A percentile compares a stretch with the other conserved stretches of the same genome.
These are phyloP conservation scores for Helicoverpa assulta DNA, from an alignment of 2,888 invertebrate species.

Conservation along the genomic window DNA sequence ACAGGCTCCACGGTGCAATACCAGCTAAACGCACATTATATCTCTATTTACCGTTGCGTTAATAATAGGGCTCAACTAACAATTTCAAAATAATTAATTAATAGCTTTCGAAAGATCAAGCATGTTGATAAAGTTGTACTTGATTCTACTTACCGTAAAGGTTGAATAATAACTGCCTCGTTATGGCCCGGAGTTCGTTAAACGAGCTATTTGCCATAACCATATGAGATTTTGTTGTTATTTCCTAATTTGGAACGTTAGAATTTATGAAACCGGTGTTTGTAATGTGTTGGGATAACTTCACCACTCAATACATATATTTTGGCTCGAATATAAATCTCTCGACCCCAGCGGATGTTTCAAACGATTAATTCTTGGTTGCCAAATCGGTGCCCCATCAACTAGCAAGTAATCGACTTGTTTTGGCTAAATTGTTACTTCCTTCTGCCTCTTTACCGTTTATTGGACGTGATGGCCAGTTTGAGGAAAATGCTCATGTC, in stretches of 20 bases:
- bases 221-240: slow-evolving; percentile 42
- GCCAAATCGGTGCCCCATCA: slow-evolving; percentile 67
- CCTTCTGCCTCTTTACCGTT: slow-evolving; percentile 41
- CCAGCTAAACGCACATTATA: slow-evolving; percentile 71
- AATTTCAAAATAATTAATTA: slow-evolving; percentile 81
- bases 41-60: slow-evolving; percentile 77
- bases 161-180: slow-evolving; percentile 51
- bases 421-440: slow-evolving; percentile 70
- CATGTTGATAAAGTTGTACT: slow-evolving; percentile 71
- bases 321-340: slow-evolving; percentile 23
- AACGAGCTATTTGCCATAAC: slow-evolving; percentile 47
- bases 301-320: slow-evolving; percentile 8
- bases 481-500: slow-evolving; percentile 3
- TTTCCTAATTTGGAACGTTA: slow-evolving; percentile 39
- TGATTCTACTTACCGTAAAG: slow-evolving; percentile 60
- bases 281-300: slow-evolving; percentile 16
- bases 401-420: slow-evolving; percentile 66
- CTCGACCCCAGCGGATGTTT: slow-evolving; percentile 43
- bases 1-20: slow-evolving; percentile 62
- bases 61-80: slow-evolving; percentile 79
- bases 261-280: slow-evolving; percentile 35
- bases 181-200: slow-evolving; percentile 46
- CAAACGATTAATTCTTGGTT: slow-evolving; percentile 52
- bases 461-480: slow-evolving; percentile 13
- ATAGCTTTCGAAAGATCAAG: slow-evolving; percentile 73